Conservation (phyloP, 2,797 vertebrate genomes). For the Apogon talboti region DNA sequence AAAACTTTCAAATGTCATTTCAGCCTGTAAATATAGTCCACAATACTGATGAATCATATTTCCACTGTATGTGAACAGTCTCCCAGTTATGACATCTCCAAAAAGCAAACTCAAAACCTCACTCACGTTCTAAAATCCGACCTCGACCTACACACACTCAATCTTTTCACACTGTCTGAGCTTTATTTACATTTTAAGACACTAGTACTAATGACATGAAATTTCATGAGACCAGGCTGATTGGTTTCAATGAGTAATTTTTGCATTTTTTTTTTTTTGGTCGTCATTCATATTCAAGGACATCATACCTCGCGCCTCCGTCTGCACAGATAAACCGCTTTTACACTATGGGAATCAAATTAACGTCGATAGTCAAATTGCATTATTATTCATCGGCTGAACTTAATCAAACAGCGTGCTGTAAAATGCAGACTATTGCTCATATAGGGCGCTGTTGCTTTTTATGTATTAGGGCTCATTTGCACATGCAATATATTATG, state of each 20-base stretch:
- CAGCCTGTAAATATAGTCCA: no score
- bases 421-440: conserved; percentile 15
- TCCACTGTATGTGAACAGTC: no score
- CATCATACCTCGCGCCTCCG: not conserved
- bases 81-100: no score
- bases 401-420: conserved; percentile 35
- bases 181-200: conserved; percentile 6
- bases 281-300: conserved; percentile 4
- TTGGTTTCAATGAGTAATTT: conserved; percentile 7
- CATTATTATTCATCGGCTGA: conserved; percentile 27
- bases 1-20: no score
- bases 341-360: conserved; percentile 10
- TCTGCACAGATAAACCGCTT: conserved; percentile 7
- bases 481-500: conserved; percentile 66
- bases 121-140: no score
- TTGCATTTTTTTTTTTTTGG: conserved; percentile 1
- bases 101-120: no score
- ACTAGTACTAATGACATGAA: conserved; percentile 16
- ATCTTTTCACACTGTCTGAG: not conserved
- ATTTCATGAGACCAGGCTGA: conserved; percentile 14
- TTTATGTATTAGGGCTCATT: conserved; percentile 49
- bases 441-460: conserved; percentile 7
- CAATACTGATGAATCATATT: no score
- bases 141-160: no score
- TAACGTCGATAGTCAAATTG: conserved; percentile 20